A percentile compares a stretch with the other conserved stretches of the same genome.
These are phyloP conservation scores for Thysanoteuthis rhombus DNA, from an alignment of 2,888 invertebrate genomes.

Conservation along the genomic window DNA sequence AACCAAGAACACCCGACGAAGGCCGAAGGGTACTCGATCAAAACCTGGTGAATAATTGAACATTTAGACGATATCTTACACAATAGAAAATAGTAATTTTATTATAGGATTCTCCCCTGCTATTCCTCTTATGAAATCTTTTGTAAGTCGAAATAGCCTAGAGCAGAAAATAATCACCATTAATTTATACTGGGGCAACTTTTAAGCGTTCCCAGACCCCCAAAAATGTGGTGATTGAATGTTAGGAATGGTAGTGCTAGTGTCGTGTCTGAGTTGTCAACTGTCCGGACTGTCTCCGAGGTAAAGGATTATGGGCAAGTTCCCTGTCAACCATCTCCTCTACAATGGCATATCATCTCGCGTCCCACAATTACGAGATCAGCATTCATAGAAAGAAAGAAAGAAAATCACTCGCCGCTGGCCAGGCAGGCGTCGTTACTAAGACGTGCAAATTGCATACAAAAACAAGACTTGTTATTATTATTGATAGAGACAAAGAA, in stretches of 20 bases:
- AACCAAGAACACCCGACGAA: too few species aligned
- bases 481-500: background rate
- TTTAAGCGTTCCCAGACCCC: too few species aligned
- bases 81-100: too few species aligned
- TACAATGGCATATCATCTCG: background rate
- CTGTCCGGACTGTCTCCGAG: background rate
- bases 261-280: background rate
- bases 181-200: too few species aligned
- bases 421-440: background rate
- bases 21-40: too few species aligned
- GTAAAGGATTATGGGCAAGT: background rate
- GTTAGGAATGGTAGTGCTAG: background rate
- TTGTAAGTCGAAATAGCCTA: background rate
- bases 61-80: too few species aligned
- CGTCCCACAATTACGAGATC: background rate
- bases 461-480: background rate
- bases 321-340: background rate
- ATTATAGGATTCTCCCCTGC: too few species aligned
- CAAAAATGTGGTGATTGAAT: too few species aligned
- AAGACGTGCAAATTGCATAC: background rate
- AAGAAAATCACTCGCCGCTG: background rate
- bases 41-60: too few species aligned
- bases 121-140: too few species aligned
- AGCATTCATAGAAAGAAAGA: background rate
- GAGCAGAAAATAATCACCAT: too few species aligned